Conservation (phyloP, 1,140 invertebrate species). For the Papilio helenus region DNA sequence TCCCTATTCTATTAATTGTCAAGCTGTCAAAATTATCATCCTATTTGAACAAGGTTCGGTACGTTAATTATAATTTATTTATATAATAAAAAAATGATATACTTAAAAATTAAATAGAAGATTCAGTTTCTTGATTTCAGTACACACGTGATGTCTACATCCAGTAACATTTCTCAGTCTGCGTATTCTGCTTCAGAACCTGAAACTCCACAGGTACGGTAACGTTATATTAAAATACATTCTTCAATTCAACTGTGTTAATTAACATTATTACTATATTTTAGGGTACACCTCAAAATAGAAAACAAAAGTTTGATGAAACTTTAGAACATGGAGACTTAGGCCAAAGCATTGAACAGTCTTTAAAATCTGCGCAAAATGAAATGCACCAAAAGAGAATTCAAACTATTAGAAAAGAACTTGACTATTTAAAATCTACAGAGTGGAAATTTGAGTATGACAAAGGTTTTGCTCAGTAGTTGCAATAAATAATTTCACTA, state of each 20-base stretch:
- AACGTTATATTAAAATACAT: neutral
- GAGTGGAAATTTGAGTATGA: slow-evolving; percentile 87
- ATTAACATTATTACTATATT: slow-evolving; percentile 43
- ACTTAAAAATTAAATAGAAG: neutral
- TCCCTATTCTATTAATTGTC: neutral
- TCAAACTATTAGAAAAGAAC: slow-evolving; percentile 85
- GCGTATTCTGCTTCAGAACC: slow-evolving; percentile 72
- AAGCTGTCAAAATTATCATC: neutral
- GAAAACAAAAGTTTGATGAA: slow-evolving; percentile 69
- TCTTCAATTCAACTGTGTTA: slow-evolving; percentile 18
- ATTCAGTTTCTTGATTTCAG: neutral
- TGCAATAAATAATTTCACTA: slow-evolving; percentile 45
- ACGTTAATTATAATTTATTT: too few relatives aligned
- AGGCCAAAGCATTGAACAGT: slow-evolving; percentile 67
- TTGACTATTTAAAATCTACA: slow-evolving; percentile 86
- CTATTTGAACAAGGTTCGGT: too few relatives aligned
- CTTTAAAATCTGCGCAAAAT: slow-evolving; percentile 66
- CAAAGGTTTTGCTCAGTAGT: slow-evolving; percentile 72
- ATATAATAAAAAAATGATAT: slow-evolving; percentile 8
- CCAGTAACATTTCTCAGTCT: slow-evolving; percentile 74
- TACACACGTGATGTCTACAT: slow-evolving; percentile 66
- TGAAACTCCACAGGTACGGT: slow-evolving; percentile 71
- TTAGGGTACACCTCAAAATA: slow-evolving; percentile 62
- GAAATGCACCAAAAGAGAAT: slow-evolving; percentile 85
- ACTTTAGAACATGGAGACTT: slow-evolving; percentile 67